Evolutionary conservation across 2,888 invertebrate species (phyloP), one percentile per base, ranked within the genome.

Genomic region (Trichogramma dendrolimi): DNA sequence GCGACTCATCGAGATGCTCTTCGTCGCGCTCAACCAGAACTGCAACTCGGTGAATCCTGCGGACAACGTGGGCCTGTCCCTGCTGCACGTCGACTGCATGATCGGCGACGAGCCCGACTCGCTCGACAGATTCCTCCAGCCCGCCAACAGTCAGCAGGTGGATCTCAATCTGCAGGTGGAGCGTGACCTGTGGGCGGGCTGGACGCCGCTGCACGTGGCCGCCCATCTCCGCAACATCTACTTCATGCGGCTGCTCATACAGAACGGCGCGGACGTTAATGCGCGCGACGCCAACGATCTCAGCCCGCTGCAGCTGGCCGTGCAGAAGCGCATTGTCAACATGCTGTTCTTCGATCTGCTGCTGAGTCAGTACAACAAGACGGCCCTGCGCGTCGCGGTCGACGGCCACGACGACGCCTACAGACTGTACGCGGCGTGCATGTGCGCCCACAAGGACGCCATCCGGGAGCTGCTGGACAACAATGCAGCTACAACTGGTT

Each of bases 131-230:
- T 4, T 8, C 46, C 27, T 52, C 5, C 39, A 40, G 14, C 27
- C 27, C 27, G 27, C 27, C 27, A 27, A 27, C 27, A 27, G 3
- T 27, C 8, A 44, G n/a, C 6, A 40, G 5, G 40, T 10, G 2
- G 40, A 58, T 8, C 8, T 54, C 8, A 49, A 60, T 44, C 7
- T 39, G 43, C 11, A 48, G 39, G 10, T 60, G 43, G 43, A 27
- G 4, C 43, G 11, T 10, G 39, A 42, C 6, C 5, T 61, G 6
- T 61, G 61, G 61, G 8, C 56, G 41, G 61, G 52, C 5, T 61
- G 41, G 11, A 61, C 56, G 8, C 61, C 61, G 8, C 8, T 60
- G n/a, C 59, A 60, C 38, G 11, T 60, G 8, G 59, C 59, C 6
- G 39, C 54, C 11, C 43, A 60, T 39, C 39, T 43, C 1, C 38